phyloP scores from a whole-genome alignment of 2,113 vertebrate species.

The Callaeas wilsoni region DNA sequence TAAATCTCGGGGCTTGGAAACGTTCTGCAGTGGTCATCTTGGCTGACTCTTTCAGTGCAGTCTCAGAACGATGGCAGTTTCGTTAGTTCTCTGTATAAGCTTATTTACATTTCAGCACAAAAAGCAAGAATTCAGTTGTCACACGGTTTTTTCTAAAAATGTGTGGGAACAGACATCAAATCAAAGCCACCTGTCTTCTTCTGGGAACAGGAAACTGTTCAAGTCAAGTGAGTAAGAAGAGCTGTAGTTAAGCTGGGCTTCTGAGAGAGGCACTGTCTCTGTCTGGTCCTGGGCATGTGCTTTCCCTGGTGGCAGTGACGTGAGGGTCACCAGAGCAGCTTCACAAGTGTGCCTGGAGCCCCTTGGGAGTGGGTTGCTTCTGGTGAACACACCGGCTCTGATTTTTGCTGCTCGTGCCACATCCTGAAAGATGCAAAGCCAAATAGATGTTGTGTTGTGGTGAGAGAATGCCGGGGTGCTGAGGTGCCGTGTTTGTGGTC shows the following conservation, averaged over 20 bases:
- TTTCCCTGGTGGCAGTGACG: background rate
- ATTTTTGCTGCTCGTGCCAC: background rate
- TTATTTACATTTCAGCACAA: background rate
- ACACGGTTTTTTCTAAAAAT: background rate
- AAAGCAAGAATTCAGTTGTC: background rate
- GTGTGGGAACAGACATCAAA: background rate
- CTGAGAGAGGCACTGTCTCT: background rate
- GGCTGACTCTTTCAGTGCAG: background rate
- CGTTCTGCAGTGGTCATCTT: background rate
- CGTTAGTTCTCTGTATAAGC: accelerated
- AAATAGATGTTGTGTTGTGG: background rate
- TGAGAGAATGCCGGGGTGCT: background rate
- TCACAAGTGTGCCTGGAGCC: background rate
- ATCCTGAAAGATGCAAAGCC: background rate
- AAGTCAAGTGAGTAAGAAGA: background rate
- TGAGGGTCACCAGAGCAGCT: background rate
- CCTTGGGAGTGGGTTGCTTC: background rate
- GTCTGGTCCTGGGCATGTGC: background rate
- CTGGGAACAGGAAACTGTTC: background rate
- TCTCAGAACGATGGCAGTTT: background rate
- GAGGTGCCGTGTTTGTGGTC: background rate
- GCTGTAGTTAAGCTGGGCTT: background rate
- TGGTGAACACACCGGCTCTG: background rate
- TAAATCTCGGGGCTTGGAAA: background rate
- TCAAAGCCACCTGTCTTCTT: background rate